A percentile compares a stretch with the other conserved stretches of the same genome.
Conservation (phyloP, 2,113 vertebrate species). For the Halichoerus grypus region DNA sequence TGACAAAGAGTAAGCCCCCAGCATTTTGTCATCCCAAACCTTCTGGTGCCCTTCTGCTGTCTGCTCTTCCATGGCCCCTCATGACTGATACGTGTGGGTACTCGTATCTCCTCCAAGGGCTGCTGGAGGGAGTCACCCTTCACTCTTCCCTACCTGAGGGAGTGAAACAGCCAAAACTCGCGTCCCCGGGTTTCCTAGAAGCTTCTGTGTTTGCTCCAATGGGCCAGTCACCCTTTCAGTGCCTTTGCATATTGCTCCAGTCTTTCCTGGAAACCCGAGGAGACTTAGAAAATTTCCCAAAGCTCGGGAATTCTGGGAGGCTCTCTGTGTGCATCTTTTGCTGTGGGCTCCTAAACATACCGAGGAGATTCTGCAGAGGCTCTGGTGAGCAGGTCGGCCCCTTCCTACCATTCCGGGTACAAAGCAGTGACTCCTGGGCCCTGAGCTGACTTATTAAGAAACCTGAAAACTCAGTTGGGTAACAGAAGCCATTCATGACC, state of each 20-base stretch:
- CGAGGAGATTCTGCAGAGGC: neutral
- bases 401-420: neutral
- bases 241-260: neutral
- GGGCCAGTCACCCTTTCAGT: neutral
- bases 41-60: neutral
- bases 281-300: neutral
- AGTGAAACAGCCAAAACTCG: neutral
- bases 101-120: neutral
- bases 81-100: neutral
- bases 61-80: neutral
- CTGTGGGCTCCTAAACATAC: neutral
- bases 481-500: neutral
- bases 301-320: neutral
- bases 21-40: neutral
- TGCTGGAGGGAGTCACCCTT: neutral
- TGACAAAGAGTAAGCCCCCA: neutral
- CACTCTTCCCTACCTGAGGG: neutral
- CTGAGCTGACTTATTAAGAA: neutral
- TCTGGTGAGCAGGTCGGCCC: neutral
- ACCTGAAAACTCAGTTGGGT: neutral
- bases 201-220: neutral
- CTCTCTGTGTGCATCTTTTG: neutral
- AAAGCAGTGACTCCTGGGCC: neutral
- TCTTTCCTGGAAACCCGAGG: neutral
- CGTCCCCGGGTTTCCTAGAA: neutral